Evolutionary conservation across 2,113 vertebrate genomes (phyloP), one percentile per base, ranked within the genome.

Genomic region (Ptilonorhynchus violaceus): DNA sequence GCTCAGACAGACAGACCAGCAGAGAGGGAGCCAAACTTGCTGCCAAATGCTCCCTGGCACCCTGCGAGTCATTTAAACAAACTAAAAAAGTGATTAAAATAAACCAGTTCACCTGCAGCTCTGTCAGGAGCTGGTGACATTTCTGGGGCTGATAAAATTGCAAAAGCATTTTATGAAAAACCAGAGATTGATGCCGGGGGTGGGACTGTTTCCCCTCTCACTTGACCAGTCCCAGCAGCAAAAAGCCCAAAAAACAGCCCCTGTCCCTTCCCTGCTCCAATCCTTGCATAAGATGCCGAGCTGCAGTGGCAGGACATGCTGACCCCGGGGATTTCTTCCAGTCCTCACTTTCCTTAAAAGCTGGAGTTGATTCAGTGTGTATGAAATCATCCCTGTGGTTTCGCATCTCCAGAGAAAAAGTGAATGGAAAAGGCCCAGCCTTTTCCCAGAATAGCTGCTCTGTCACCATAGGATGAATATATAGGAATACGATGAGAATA

Each of bases 391-490:
- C 67, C 41, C 47, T 3, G 10, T 74, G 85, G 41, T 93, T 96
- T 90, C 1, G 0, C 68, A 69, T 86, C 83, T 89, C 69, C 33
- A 35, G 50, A 2, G 37, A 83, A 95, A 39, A 70, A 91, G 44
- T 77, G 91, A 94, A 92, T 85, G 72, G 91, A 63, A 94, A 87
- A 75, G 83, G 83, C 96, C 90, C 85, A 95, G 88, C 31, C 68
- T 44, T 72, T 81, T 92, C 92, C 90, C 79, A 68, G 83, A 96
- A 84, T 72, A 94, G 88, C 83, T 81, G 68, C 76, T 87, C 60
- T 41, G 10, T 60, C 33, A 11, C 90, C 83, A 75, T 15, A 85
- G 80, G 37, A 91, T 78, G 83, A 72, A 49, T 52, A 50, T 64
- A 75, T 55, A 92, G 96, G n/a, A 70, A 52, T 41, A 73, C 2